Conservation (phyloP, 2,113 vertebrate species). For the Sinocyclocheilus grahami region DNA sequence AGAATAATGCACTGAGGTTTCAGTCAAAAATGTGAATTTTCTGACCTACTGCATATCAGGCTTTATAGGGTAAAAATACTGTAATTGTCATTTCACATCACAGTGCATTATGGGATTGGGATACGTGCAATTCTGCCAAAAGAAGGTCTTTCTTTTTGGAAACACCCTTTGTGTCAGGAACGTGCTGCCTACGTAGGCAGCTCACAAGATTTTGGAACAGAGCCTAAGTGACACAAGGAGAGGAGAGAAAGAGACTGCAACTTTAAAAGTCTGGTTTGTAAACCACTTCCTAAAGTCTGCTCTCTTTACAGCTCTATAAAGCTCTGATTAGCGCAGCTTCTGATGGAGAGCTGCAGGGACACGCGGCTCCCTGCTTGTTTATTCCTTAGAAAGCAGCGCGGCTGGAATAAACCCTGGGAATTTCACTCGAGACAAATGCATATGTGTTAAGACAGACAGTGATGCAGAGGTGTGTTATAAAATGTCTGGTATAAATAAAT, state of each 20-base stretch:
- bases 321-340: conserved; percentile 56
- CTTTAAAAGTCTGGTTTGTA: conserved; percentile 59
- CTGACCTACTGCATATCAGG: no score
- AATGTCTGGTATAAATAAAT: background rate
- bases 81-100: background rate
- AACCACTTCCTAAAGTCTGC: conserved; percentile 65
- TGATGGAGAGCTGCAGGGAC: conserved; percentile 55
- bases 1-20: background rate
- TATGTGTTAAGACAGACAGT: background rate
- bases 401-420: conserved; percentile 47
- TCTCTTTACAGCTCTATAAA: conserved; percentile 61
- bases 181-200: background rate
- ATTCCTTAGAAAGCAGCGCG: conserved; percentile 54
- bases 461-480: background rate
- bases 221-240: background rate
- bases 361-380: conserved; percentile 55
- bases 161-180: background rate
- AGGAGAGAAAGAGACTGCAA: conserved; percentile 6
- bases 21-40: no score
- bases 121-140: background rate
- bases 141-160: background rate
- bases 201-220: background rate
- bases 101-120: background rate
- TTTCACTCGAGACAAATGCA: background rate
- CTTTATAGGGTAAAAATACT: no score